phyloP scores from a whole-genome alignment of 2,113 vertebrate species.

The Microtus montanus region DNA sequence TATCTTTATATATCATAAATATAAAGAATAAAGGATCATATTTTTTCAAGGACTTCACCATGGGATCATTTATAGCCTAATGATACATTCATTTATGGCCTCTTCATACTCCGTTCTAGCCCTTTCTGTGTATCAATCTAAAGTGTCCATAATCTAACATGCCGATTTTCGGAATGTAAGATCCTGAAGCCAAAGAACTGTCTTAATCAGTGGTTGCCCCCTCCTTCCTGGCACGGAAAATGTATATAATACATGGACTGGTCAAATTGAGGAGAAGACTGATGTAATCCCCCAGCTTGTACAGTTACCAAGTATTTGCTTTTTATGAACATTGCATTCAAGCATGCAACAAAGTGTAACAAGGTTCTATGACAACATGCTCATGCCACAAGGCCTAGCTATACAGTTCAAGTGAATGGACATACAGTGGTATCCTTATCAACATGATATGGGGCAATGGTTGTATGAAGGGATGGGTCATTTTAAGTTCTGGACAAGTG shows the following conservation, averaged over 20 bases:
- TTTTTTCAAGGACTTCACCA: constrained; percentile 34
- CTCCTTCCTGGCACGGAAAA: not conserved
- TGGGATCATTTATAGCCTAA: not conserved
- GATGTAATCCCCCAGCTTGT: too few species aligned
- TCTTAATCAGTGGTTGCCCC: not conserved
- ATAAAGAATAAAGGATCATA: not conserved
- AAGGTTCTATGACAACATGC: not conserved
- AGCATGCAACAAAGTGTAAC: not conserved
- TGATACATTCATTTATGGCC: not conserved
- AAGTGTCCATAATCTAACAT: not conserved
- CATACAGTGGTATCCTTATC: not conserved
- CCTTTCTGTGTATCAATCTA: not conserved
- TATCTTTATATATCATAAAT: not conserved
- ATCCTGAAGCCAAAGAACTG: constrained; percentile 2
- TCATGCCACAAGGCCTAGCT: not conserved
- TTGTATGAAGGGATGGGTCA: not conserved
- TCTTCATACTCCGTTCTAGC: not conserved
- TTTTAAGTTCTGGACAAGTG: not conserved
- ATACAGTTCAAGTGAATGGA: not conserved
- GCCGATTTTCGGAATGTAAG: not conserved
- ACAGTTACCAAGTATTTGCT: not conserved
- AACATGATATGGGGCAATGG: not conserved
- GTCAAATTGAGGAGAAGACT: not conserved
- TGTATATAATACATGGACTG: not conserved
- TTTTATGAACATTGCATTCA: not conserved